Evolutionary conservation across 1,140 invertebrate species (phyloP).

Genomic region (Bombus waltoni): DNA sequence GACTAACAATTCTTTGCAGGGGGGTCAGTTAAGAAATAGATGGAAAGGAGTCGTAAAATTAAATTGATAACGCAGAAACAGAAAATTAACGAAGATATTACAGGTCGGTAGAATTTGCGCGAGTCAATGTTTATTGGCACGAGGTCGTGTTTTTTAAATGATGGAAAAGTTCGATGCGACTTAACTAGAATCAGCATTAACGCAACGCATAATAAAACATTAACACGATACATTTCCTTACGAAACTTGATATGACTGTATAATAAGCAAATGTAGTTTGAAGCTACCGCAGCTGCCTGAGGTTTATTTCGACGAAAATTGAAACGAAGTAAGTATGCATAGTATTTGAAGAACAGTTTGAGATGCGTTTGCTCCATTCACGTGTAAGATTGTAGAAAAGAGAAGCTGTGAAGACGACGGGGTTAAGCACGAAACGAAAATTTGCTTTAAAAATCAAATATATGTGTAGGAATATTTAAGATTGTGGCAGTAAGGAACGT

Average conservation of each 20-base stretch:
- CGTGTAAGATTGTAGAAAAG: not conserved
- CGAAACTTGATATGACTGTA: not conserved
- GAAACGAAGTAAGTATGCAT: conserved; percentile 1
- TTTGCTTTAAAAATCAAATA: not conserved
- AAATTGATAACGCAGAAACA: too few relatives aligned
- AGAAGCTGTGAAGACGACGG: not conserved
- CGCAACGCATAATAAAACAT: too few relatives aligned
- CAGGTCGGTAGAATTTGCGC: too few relatives aligned
- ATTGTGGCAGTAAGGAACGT: not conserved
- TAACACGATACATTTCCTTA: not conserved
- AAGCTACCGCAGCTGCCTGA: not conserved
- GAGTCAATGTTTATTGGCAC: too few relatives aligned
- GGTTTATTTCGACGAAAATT: not conserved
- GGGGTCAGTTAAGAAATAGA: too few relatives aligned
- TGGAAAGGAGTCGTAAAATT: too few relatives aligned
- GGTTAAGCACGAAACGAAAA: not conserved
- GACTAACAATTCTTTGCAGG: too few relatives aligned
- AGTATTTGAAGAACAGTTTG: not conserved
- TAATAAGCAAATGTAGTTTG: not conserved
- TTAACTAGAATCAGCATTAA: not conserved
- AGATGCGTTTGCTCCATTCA: not conserved
- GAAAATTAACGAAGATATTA: too few relatives aligned
- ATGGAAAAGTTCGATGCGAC: not conserved
- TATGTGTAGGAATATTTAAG: not conserved
- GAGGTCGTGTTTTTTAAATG: not conserved